phyloP scores from a whole-genome alignment of 1,140 invertebrate species.

The Caerostris extrusa region DNA sequence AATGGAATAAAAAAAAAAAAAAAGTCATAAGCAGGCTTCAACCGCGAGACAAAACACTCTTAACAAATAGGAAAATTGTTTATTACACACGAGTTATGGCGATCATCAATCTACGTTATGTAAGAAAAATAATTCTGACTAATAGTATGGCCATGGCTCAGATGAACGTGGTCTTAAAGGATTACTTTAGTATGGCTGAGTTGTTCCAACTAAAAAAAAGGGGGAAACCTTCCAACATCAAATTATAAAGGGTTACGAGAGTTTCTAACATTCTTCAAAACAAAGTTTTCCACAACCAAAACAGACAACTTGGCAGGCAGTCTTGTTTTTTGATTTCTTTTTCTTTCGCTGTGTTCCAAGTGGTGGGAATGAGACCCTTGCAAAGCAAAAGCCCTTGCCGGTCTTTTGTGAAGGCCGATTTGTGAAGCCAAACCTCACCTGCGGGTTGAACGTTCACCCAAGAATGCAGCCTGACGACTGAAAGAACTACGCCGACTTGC shows the following conservation, averaged over 20 bases:
- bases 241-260: background rate
- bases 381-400: background rate
- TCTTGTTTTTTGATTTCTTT: background rate
- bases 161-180: too few species aligned
- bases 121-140: too few species aligned
- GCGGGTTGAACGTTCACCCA: conserved; percentile 62
- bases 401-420: conserved; percentile 32
- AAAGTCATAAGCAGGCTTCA: too few species aligned
- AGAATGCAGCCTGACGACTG: conserved; percentile 53
- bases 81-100: too few species aligned
- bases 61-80: too few species aligned
- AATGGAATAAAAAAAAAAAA: too few species aligned
- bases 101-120: too few species aligned
- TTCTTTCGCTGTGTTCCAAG: background rate
- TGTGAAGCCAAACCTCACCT: background rate
- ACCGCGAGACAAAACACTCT: too few species aligned
- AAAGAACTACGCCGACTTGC: background rate
- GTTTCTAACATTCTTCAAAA: background rate
- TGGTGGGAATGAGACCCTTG: background rate
- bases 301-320: background rate
- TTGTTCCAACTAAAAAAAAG: too few species aligned
- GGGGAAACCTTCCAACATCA: background rate
- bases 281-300: background rate
- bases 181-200: too few species aligned
- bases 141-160: too few species aligned